Percentiles rank a stretch among this genome's conserved stretches.
These are phyloP conservation scores for Cotesia vestalis DNA, from an alignment of 1,140 invertebrate genomes.

Conservation along the genomic window DNA sequence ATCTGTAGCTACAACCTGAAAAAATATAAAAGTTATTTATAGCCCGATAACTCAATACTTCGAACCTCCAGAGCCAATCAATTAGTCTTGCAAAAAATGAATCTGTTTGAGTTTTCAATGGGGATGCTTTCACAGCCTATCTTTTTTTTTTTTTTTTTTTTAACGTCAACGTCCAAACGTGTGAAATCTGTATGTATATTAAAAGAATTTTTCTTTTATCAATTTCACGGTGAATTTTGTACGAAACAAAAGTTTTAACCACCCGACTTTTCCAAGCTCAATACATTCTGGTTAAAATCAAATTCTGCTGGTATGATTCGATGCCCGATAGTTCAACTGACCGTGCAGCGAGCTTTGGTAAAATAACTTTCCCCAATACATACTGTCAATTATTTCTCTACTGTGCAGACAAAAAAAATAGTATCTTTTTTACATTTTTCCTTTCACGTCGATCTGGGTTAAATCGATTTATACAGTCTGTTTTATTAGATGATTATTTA, in stretches of 20 bases:
- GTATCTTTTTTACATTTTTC: no score
- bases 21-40: slow-evolving; percentile 13
- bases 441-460: no score
- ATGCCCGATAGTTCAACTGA: background rate
- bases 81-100: no score
- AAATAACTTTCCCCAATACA: slow-evolving; percentile 6
- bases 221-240: slow-evolving; percentile 24
- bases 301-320: slow-evolving; percentile 16
- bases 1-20: slow-evolving; percentile 78
- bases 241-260: no score
- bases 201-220: slow-evolving; percentile 18
- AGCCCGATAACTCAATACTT: background rate
- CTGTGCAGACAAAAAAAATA: no score
- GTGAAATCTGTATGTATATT: no score
- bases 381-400: slow-evolving; percentile 2
- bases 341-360: slow-evolving; percentile 1
- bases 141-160: slow-evolving; percentile 2
- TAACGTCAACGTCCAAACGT: background rate
- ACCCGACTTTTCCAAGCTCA: background rate
- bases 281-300: slow-evolving; percentile 7
- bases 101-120: no score
- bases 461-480: no score
- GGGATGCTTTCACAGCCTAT: no score
- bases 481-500: no score
- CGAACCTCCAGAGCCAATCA: no score